Conservation (phyloP, 2,797 vertebrate genomes). For the Helarctos malayanus region DNA sequence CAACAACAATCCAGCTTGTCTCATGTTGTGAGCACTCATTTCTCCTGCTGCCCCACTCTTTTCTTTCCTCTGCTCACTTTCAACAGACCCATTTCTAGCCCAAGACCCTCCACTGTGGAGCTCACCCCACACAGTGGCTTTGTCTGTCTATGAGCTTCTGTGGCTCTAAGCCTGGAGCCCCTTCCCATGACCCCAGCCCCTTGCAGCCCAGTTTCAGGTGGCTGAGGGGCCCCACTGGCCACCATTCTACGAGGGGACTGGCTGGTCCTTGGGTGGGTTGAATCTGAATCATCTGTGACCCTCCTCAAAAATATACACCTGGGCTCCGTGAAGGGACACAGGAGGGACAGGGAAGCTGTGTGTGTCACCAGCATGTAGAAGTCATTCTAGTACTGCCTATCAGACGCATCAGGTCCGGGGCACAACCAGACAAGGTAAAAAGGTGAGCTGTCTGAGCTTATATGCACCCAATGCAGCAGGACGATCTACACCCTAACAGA, state of each 20-base stretch:
- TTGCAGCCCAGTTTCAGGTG: neutral
- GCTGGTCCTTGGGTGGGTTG: neutral
- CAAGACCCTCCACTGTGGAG: accelerated
- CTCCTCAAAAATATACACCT: neutral
- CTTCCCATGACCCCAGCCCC: neutral
- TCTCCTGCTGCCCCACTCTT: neutral
- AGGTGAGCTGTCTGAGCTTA: neutral
- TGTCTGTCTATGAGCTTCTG: neutral
- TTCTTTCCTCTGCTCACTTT: neutral
- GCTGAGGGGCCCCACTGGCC: neutral
- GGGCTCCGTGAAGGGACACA: neutral
- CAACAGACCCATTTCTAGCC: neutral
- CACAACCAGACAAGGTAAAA: accelerated
- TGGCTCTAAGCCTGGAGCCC: neutral
- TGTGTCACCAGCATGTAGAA: accelerated
- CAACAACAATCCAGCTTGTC: neutral
- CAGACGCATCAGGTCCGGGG: neutral
- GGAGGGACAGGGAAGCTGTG: neutral
- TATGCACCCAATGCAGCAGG: accelerated
- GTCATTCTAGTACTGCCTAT: accelerated
- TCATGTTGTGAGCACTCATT: accelerated
- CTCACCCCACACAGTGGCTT: neutral
- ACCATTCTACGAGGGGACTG: accelerated
- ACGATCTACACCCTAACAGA: neutral
- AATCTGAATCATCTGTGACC: neutral